Base-by-base conservation (phyloP, 2,888 invertebrate species). In the Pseudanteris insignis region DNA sequence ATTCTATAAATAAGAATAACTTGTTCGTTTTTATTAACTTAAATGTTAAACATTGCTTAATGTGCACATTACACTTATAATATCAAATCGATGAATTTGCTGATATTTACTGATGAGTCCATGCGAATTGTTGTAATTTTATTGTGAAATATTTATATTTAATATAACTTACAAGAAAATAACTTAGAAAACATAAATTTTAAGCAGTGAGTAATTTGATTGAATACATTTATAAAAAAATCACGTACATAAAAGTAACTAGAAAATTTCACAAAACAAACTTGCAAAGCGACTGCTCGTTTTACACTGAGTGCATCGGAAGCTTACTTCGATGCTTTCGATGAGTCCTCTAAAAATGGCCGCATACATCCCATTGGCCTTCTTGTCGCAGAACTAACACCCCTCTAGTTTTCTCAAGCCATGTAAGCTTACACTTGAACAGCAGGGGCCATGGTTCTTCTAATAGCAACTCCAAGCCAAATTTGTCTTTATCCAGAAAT, bases 401-500 rank as follows among this genome's bases (percentile, higher is more conserved):
- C 71, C 67, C 66, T 67, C 69, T 70, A 64, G 60, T 51, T 47
- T 50, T 55, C 62, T 58, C 53, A 51, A 48, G 26, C 53, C 58
- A 71, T 78, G 78, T 79, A 79, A 79, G 76, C 79, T 77, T 79
- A 79, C 77, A 79, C 79, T 78, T 76, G 73, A 65, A 76, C 64
- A 64, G 66, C 67, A 61, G 62, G 63, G 63, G 66, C 64, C 64
- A 58, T 60, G 62, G 38, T 50, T 58, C 62, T 62, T 48, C 70
- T 68, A 67, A 63, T 67, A 70, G 72, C 73, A 73, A 70, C 77
- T 81, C n/a, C 83, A 82, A 81, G 86, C 89, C 89, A 89, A 89
- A 89, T 89, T 89, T 88, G 89, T 89, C 88, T 88, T 88, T 88
- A 88, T 88, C 86, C 86, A 84, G 89, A 89, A 89, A 79, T 79